Evolutionary conservation across 1,140 invertebrate genomes (phyloP).

Genomic region (Drosophila orosa): DNA sequence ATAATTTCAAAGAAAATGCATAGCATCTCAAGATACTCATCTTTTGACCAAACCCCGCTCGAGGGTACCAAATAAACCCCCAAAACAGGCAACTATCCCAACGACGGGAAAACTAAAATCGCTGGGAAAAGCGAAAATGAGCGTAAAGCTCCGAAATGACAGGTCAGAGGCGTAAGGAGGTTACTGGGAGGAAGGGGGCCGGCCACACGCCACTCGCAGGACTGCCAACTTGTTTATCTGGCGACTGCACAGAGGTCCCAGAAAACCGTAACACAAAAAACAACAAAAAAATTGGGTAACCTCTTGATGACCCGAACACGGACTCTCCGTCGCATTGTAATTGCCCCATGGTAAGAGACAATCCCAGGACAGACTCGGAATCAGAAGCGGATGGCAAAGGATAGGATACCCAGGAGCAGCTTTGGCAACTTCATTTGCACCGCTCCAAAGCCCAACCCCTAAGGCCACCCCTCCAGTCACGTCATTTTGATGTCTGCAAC

Average conservation of each 20-base stretch:
- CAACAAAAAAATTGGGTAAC: conserved; percentile 13
- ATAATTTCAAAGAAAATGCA: too few species aligned
- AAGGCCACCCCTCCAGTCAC: conserved; percentile 19
- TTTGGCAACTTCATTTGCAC: conserved; percentile 79
- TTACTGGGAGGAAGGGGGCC: background rate
- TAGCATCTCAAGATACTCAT: background rate
- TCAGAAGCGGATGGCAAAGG: conserved; percentile 24
- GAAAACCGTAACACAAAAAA: conserved; percentile 30
- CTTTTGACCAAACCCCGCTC: background rate
- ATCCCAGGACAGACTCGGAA: conserved; percentile 40
- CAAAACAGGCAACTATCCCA: conserved; percentile 7
- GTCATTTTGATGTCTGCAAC: conserved; percentile 53
- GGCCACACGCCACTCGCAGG: conserved; percentile 60
- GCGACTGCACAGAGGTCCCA: conserved; percentile 59
- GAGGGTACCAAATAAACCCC: conserved; percentile 33
- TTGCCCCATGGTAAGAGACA: conserved; percentile 58
- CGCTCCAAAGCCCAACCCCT: conserved; percentile 23
- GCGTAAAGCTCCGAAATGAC: conserved; percentile 75
- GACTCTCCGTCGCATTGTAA: conserved; percentile 53
- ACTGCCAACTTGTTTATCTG: conserved; percentile 78
- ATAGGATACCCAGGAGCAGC: conserved; percentile 49
- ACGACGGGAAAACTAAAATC: conserved; percentile 36
- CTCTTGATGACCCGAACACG: conserved; percentile 35
- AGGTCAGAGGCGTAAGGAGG: conserved; percentile 34
- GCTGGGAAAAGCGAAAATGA: conserved; percentile 76